A percentile compares a stretch with the other conserved stretches of the same genome.
Conservation (phyloP, 2,888 invertebrate species). For the Drosophila lutescens region DNA sequence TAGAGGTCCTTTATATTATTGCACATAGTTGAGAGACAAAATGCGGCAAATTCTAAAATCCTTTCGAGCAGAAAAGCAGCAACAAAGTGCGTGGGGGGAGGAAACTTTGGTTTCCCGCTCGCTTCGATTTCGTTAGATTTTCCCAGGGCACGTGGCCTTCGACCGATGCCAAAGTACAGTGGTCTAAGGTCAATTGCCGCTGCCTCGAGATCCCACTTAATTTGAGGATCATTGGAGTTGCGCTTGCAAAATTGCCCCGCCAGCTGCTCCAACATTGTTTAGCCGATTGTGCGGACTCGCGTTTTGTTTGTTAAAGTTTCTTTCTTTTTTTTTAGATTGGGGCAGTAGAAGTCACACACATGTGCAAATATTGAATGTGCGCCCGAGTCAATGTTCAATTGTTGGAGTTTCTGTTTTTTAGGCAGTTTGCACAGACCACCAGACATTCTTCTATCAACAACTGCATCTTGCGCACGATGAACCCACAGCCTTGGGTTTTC, state of each 20-base stretch:
- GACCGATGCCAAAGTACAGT: constrained; percentile 14
- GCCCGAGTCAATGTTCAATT: constrained; percentile 3
- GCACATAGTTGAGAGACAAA: constrained; percentile 61
- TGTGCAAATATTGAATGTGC: constrained; percentile 43
- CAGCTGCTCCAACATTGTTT: constrained; percentile 39
- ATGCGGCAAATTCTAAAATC: constrained; percentile 62
- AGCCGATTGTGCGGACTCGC: constrained; percentile 40
- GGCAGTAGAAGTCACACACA: constrained; percentile 13
- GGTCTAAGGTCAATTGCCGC: constrained; percentile 23
- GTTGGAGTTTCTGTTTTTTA: constrained; percentile 13
- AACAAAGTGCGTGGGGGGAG: constrained; percentile 9
- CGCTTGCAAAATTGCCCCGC: constrained; percentile 33
- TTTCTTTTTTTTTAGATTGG: neutral
- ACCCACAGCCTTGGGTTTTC: constrained; percentile 21
- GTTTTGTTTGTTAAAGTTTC: constrained; percentile 28
- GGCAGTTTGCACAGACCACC: constrained; percentile 17
- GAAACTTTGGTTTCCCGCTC: constrained; percentile 32
- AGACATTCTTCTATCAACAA: constrained; percentile 22
- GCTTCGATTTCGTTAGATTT: constrained; percentile 36
- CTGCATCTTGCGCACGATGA: constrained; percentile 23
- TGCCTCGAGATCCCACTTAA: neutral
- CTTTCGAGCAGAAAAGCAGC: constrained; percentile 56
- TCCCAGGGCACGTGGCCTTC: constrained; percentile 28
- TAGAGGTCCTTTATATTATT: constrained; percentile 42
- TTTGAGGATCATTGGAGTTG: constrained; percentile 37